Evolutionary conservation across 1,140 invertebrate species (phyloP).

Genomic region (Monochamus saltuarius): DNA sequence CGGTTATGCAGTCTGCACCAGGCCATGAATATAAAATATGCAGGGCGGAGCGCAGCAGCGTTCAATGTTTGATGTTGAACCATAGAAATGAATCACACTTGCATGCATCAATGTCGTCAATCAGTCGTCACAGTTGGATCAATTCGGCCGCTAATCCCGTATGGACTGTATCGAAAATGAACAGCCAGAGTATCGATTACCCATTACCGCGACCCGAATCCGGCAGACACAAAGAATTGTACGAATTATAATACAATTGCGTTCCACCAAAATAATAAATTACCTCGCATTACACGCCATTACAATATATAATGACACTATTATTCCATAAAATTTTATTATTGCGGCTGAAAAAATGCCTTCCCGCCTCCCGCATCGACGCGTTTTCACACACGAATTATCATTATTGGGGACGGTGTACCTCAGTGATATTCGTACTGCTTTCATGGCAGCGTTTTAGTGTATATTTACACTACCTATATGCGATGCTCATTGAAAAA

Average conservation of each 20-base stretch:
- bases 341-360: constrained; percentile 12
- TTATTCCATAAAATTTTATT: constrained; percentile 40
- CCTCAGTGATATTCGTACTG: too few relatives aligned
- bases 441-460: too few relatives aligned
- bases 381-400: too few relatives aligned
- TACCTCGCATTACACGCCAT: constrained; percentile 36
- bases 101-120: constrained; percentile 42
- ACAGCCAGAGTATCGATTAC: constrained; percentile 36
- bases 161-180: constrained; percentile 37
- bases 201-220: constrained; percentile 31
- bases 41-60: constrained; percentile 2
- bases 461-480: too few relatives aligned
- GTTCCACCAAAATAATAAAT: constrained; percentile 38
- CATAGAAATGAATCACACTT: constrained; percentile 31
- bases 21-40: constrained; percentile 9
- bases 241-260: constrained; percentile 41
- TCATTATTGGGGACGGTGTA: too few relatives aligned
- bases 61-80: constrained; percentile 13
- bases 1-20: neutral
- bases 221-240: constrained; percentile 35
- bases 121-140: constrained; percentile 39
- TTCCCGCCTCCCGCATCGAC: too few relatives aligned
- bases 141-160: constrained; percentile 24
- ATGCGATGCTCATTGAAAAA: too few relatives aligned
- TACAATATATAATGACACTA: constrained; percentile 38